These are phyloP conservation scores for Drosophila kikkawai DNA, from an alignment of 1,140 invertebrate species.

Conservation along the genomic window DNA sequence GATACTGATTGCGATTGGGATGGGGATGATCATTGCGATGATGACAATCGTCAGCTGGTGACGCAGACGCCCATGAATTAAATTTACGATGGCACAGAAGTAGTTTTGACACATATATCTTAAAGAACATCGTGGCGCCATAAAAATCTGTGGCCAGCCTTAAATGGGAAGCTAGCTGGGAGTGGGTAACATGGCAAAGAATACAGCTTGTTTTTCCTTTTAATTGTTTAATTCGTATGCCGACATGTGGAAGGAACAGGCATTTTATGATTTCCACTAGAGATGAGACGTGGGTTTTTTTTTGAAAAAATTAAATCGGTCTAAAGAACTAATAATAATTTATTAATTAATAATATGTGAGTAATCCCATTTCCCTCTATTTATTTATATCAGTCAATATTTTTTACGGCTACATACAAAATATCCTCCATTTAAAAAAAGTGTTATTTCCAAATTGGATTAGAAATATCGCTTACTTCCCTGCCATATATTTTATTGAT, in stretches of 20 bases:
- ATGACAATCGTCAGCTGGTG: constrained; percentile 59
- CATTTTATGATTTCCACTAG: constrained; percentile 3
- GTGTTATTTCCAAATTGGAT: constrained; percentile 1
- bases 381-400: neutral
- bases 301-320: neutral
- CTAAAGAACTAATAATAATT: too few relatives aligned
- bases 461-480: neutral
- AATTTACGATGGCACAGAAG: constrained; percentile 75
- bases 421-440: neutral
- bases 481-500: constrained; percentile 6
- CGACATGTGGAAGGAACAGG: constrained; percentile 21
- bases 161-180: constrained; percentile 19
- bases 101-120: constrained; percentile 81
- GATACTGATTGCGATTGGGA: constrained; percentile 37
- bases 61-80: constrained; percentile 73
- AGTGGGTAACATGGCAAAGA: neutral
- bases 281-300: neutral
- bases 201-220: constrained; percentile 40
- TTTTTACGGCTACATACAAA: neutral
- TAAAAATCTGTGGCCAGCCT: constrained; percentile 54
- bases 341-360: too few relatives aligned
- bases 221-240: constrained; percentile 79
- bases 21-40: constrained; percentile 35
- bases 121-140: constrained; percentile 40
- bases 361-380: too few relatives aligned